Evolutionary conservation across 2,797 vertebrate species (phyloP), one percentile per base, ranked within the genome.

Genomic region (Brotogeris chrysoptera): DNA sequence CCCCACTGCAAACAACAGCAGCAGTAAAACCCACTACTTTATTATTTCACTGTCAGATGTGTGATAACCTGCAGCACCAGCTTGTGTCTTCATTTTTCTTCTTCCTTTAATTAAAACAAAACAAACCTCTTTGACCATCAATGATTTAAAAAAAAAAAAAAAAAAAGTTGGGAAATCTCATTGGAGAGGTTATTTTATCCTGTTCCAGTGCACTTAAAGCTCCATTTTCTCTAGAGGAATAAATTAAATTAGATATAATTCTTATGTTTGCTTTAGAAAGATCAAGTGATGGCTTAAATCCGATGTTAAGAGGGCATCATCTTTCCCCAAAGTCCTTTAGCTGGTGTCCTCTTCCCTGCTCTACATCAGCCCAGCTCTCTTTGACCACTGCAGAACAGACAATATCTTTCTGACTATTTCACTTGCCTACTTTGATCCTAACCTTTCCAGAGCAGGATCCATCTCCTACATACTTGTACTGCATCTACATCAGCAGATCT

Each of bases 51-150:
- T 27, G 47, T 38, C 88, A 94, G 87, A 66, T 95, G 96, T 80
- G 90, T 90, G 96, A 96, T 96, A 96, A 97, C 92, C 86, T 95
- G 80, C 63, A 95, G 60, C 39, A 49, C 72, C 60, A 82, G 21
- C 28, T 84, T 73, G 88, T 69, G 50, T 47, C 11, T 15, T 16
- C 5, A 46, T 86, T 93, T 78, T 91, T 73, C 38, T 76, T 92
- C 69, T 93, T 92, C 69, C 49, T 93, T 95, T 97, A 86, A 78
- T 97, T 89, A 82, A 87, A 91, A 39, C 0, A 79, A 96, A 97
- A 91, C 79, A 97, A 96, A 68, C 70, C 46, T 91, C 85, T 95
- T 74, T 21, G 72, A 96, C 97, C 95, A 97, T 70, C 41, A 57
- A 87, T 80, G 88, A 95, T 95, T 96, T 14, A 27, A 57, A 70